Evolutionary conservation across 2,797 vertebrate genomes (phyloP), one percentile per base, ranked within the genome.

Genomic region (Siniperca undulata): DNA sequence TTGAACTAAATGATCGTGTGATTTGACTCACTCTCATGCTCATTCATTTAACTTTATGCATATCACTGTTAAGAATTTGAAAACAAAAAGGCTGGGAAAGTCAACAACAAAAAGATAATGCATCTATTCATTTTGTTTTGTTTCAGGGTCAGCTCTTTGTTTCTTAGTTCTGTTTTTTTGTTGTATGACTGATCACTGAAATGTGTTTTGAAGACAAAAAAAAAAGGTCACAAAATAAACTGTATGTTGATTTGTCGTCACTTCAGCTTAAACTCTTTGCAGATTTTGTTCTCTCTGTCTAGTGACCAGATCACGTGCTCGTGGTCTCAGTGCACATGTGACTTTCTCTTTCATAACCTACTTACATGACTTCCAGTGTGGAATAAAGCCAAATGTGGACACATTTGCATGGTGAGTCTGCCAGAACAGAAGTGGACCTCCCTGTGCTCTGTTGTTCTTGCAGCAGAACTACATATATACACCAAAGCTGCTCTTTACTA

Each of bases 361-460:
- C 59, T 78, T 42, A 55, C 7, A 72, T 74, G 34, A 58, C 50
- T 77, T 77, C 61, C 38, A 69, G 5, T 24, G 24, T 56, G 50
- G 61, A 86, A 77, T 65, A 40, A 77, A 80, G 80, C 16, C 70
- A 83, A 82, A 83, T 77, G 17, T 70, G 44, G 58, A 77, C 76
- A 59, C n/a, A 75, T 74, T 24, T 71, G 72, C 75, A 79, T 16
- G 2, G 50, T 34, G 34, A 56, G 24, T 48, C 11, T 70, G 56
- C 58, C 72, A 78, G 69, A 77, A 62, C 38, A 70, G 77, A 44
- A 24, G 78, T 66, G 76, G 83, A 90, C 92, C 89, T 92, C 89
- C 83, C 62, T 88, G 89, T 11, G 69, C 19, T 55, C 62, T 81
- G 85, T 75, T 87, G 81, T 72, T 77, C 36, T 64, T 70, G 40